These are phyloP conservation scores for Ammodramus savannarum DNA, from an alignment of 2,113 vertebrate genomes.

Conservation along the genomic window DNA sequence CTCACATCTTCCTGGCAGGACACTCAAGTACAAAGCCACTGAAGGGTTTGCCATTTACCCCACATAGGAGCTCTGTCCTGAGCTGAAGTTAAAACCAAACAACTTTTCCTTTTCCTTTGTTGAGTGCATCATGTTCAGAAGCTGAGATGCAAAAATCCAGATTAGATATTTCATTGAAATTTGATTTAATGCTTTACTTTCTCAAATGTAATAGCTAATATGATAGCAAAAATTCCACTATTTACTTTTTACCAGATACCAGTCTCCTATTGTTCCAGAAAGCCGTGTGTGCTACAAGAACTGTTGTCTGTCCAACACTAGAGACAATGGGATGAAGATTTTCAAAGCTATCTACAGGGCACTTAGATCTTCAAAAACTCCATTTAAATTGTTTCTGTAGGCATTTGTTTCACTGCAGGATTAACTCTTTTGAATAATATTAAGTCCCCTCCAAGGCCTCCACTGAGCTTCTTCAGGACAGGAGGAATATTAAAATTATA, in stretches of 20 bases:
- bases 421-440: constrained; percentile 13
- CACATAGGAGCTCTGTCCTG: fast-evolving
- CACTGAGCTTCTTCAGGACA: not conserved
- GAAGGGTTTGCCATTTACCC: fast-evolving
- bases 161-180: not conserved
- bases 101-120: not conserved
- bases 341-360: not conserved
- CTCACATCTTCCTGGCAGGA: not conserved
- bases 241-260: not conserved
- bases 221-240: not conserved
- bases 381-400: not conserved
- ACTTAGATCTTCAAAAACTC: not conserved
- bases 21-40: not conserved
- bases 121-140: not conserved
- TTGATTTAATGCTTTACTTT: not conserved
- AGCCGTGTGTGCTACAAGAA: not conserved
- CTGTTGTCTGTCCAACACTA: not conserved
- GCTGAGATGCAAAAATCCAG: not conserved
- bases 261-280: not conserved
- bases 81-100: not conserved
- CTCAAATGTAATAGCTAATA: not conserved
- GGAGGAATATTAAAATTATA: constrained; percentile 3
- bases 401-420: not conserved
- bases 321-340: not conserved
- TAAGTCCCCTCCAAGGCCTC: not conserved